Evolutionary conservation across 2,113 vertebrate genomes (phyloP).

Genomic region (Hyaena hyaena): DNA sequence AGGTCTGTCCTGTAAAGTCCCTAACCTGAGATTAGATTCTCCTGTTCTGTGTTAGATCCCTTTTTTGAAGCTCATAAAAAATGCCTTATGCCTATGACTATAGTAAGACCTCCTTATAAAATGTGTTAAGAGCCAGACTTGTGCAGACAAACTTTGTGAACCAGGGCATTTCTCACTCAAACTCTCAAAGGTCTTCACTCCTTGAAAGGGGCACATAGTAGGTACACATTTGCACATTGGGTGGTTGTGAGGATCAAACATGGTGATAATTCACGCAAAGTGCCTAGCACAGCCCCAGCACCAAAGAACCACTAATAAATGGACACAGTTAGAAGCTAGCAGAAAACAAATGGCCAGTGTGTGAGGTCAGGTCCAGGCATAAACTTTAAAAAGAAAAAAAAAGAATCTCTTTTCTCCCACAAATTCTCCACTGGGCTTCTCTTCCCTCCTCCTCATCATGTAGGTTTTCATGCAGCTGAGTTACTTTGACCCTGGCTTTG

Average conservation of each 20-base stretch:
- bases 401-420: neutral
- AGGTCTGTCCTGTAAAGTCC: neutral
- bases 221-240: too few species aligned
- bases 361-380: neutral
- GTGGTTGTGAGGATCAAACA: neutral
- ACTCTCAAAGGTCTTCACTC: neutral
- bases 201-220: neutral
- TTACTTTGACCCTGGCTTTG: neutral
- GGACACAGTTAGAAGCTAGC: neutral
- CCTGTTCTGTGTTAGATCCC: neutral
- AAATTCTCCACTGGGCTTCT: neutral
- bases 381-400: neutral
- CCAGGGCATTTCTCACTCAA: neutral
- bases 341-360: neutral
- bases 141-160: neutral
- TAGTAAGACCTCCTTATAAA: neutral
- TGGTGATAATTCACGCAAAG: neutral
- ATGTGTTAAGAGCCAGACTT: neutral
- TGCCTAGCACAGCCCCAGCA: neutral
- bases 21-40: neutral
- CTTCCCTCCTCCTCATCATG: neutral
- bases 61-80: neutral
- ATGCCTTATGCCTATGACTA: neutral
- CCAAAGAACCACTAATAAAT: neutral
- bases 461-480: neutral